Percentiles rank a stretch among this genome's conserved stretches.
These are phyloP conservation scores for Leucoma salicis DNA, from an alignment of 2,888 invertebrate genomes.

Conservation along the genomic window DNA sequence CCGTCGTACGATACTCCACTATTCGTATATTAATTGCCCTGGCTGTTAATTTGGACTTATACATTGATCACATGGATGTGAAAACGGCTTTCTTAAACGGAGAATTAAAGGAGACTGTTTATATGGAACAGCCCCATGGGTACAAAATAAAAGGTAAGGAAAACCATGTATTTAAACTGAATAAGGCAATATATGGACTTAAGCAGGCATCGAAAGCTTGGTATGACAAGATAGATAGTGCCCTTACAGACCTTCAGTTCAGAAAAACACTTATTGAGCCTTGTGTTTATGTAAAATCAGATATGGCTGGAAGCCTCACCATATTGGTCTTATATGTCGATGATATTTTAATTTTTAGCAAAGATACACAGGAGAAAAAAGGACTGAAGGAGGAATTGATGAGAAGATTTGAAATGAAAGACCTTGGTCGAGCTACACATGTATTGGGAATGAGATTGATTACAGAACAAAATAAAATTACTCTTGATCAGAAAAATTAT, in stretches of 20 bases:
- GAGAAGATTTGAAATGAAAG: constrained; percentile 1
- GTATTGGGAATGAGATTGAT: neutral
- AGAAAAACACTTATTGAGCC: constrained; percentile 1
- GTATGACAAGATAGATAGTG: neutral
- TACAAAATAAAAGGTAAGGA: no score
- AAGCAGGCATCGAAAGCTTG: neutral
- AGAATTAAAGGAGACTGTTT: no score
- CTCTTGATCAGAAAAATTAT: neutral
- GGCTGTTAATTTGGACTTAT: no score
- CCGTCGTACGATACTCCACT: no score
- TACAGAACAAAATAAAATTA: neutral
- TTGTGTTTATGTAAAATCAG: neutral
- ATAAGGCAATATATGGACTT: constrained; percentile 2
- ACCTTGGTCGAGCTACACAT: neutral
- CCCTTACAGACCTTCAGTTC: neutral
- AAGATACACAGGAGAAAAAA: neutral
- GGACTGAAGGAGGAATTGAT: neutral
- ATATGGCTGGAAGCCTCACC: neutral
- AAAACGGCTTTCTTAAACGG: no score
- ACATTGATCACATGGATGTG: no score
- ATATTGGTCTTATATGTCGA: constrained; percentile 6
- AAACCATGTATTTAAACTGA: no score
- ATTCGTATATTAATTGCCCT: no score
- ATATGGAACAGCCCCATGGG: no score
- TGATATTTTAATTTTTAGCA: constrained; percentile 3